phyloP scores from a whole-genome alignment of 2,888 invertebrate genomes.

The Scrobipalpa costella region DNA sequence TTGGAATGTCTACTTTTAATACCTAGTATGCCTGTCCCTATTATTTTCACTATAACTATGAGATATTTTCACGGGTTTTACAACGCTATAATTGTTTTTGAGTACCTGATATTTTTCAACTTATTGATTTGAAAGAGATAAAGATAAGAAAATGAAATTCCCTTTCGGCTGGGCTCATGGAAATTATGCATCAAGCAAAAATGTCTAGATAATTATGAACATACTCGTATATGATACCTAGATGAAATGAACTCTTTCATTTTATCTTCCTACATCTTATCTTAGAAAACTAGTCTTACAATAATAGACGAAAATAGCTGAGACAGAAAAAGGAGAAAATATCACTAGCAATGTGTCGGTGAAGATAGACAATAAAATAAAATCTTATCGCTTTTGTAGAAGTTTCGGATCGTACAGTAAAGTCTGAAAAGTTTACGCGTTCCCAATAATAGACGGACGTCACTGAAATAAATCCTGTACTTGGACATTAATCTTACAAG shows the following conservation, averaged over 20 bases:
- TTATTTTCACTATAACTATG: too few species aligned
- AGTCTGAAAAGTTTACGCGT: constrained; percentile 22
- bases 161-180: too few species aligned
- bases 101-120: too few species aligned
- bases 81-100: too few species aligned
- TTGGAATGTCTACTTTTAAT: too few species aligned
- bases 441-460: constrained; percentile 19
- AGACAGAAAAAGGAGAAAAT: constrained; percentile 19
- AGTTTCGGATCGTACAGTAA: constrained; percentile 32
- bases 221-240: too few species aligned
- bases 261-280: neutral
- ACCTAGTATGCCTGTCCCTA: too few species aligned
- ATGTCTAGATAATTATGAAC: too few species aligned
- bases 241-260: neutral
- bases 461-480: constrained; percentile 13
- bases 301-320: constrained; percentile 25
- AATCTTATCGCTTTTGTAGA: constrained; percentile 35
- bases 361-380: constrained; percentile 34
- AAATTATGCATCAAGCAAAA: too few species aligned
- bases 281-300: neutral
- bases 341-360: constrained; percentile 26
- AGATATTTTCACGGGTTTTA: too few species aligned
- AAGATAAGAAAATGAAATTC: too few species aligned
- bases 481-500: constrained; percentile 17
- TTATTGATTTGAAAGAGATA: too few species aligned